These are phyloP conservation scores for Synergus laeviventris DNA, from an alignment of 2,888 invertebrate genomes.

Conservation along the genomic window DNA sequence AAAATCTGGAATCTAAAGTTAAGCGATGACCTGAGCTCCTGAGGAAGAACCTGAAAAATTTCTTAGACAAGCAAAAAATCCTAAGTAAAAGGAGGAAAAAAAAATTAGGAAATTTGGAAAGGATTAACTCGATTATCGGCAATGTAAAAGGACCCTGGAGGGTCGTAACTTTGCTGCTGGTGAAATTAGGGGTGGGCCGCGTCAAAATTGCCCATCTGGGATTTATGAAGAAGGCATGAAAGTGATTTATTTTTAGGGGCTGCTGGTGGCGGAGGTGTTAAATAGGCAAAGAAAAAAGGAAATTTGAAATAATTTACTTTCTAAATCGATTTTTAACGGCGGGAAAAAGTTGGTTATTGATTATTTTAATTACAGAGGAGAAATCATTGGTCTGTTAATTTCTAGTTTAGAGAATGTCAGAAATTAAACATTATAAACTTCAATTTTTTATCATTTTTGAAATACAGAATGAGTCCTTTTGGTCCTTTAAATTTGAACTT, in stretches of 20 bases:
- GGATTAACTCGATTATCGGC: constrained; percentile 53
- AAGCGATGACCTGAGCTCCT: neutral
- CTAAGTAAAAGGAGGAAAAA: neutral
- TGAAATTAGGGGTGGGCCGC: neutral
- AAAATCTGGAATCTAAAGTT: constrained; percentile 3
- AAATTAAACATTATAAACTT: no score
- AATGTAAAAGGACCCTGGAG: constrained; percentile 36
- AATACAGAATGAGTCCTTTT: no score
- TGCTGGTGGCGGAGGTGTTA: neutral
- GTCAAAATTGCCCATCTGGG: neutral
- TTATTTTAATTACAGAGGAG: neutral
- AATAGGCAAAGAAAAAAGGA: neutral
- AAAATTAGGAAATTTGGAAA: constrained; percentile 39
- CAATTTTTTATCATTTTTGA: no score
- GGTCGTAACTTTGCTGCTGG: neutral
- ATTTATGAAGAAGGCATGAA: constrained; percentile 8
- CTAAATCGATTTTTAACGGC: neutral
- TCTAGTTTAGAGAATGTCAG: no score
- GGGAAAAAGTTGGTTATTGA: neutral
- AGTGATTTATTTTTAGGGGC: constrained; percentile 3
- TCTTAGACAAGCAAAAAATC: neutral
- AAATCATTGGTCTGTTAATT: no score
- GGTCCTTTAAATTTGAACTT: neutral
- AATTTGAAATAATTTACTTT: neutral
- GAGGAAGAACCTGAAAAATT: neutral